A percentile compares a stretch with the other conserved stretches of the same genome.
Conservation (phyloP, 2,113 vertebrate genomes). For the Sturnus vulgaris region DNA sequence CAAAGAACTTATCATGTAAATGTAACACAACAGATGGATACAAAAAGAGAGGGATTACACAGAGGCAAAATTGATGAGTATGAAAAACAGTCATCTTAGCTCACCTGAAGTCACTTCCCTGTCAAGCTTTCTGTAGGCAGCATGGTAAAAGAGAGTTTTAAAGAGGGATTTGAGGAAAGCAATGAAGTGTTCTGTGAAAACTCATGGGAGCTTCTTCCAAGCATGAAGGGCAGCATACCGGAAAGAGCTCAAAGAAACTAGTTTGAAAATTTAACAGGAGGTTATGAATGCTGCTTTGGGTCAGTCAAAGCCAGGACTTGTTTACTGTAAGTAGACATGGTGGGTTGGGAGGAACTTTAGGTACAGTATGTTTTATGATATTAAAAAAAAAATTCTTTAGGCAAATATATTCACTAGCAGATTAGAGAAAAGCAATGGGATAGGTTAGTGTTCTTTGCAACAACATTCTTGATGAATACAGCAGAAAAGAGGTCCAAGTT, state of each 20-base stretch:
- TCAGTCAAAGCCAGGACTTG: slow-evolving; percentile 4
- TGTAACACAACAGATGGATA: slow-evolving; percentile 46
- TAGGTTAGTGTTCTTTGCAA: slow-evolving; percentile 25
- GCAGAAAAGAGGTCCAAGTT: background rate
- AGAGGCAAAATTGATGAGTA: slow-evolving; percentile 39
- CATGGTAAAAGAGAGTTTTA: slow-evolving; percentile 70
- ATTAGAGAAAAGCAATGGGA: slow-evolving; percentile 27
- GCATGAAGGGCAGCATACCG: slow-evolving; percentile 29
- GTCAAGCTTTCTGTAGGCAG: slow-evolving; percentile 68
- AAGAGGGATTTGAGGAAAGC: slow-evolving; percentile 66
- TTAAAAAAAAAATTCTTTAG: background rate
- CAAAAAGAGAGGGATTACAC: slow-evolving; percentile 49
- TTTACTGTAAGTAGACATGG: slow-evolving; percentile 29
- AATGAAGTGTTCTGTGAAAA: slow-evolving; percentile 58
- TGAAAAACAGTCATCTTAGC: slow-evolving; percentile 61
- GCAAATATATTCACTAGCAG: background rate
- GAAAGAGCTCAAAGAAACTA: slow-evolving; percentile 45
- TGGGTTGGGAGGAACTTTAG: slow-evolving; percentile 9
- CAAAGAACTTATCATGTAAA: slow-evolving; percentile 8
- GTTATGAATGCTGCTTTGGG: slow-evolving; percentile 5
- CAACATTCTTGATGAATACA: slow-evolving; percentile 1
- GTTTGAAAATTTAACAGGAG: slow-evolving; percentile 26
- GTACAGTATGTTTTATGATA: background rate
- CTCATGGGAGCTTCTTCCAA: slow-evolving; percentile 49
- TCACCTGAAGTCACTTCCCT: slow-evolving; percentile 66